Percentiles rank a stretch among this genome's conserved stretches.
Evolutionary conservation across 2,797 vertebrate species (phyloP).

Genomic region (Rhyacichthys aspro): DNA sequence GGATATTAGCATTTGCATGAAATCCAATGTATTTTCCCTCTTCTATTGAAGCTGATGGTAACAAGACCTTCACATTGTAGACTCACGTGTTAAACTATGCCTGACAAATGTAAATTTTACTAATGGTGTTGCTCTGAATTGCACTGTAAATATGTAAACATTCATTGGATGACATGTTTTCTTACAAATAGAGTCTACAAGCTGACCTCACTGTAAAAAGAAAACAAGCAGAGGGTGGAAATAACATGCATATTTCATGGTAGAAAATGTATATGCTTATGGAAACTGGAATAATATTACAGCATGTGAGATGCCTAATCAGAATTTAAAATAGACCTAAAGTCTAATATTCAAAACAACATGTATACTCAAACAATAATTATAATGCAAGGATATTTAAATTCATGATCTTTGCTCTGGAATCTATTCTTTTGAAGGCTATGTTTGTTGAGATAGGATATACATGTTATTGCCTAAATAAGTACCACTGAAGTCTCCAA

Average conservation of each 20-base stretch:
- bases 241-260: conserved; percentile 1
- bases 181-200: not conserved
- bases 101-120: no score
- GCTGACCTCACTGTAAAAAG: not conserved
- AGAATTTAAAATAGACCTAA: not conserved
- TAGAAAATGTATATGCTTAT: not conserved
- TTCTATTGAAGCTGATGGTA: no score
- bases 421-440: no score
- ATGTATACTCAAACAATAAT: no score
- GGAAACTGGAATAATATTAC: not conserved
- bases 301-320: not conserved
- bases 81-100: no score
- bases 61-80: no score
- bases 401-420: not conserved
- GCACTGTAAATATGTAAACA: no score
- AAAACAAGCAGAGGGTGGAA: not conserved
- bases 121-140: no score
- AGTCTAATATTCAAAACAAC: not conserved
- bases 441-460: no score
- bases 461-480: no score
- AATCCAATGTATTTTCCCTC: no score
- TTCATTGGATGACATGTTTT: not conserved
- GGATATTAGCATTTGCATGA: no score
- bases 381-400: not conserved
- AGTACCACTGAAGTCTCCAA: not conserved